Evolutionary conservation across 92 coral and sea anemone species (phyloP).

Genomic region (Porites rus): DNA sequence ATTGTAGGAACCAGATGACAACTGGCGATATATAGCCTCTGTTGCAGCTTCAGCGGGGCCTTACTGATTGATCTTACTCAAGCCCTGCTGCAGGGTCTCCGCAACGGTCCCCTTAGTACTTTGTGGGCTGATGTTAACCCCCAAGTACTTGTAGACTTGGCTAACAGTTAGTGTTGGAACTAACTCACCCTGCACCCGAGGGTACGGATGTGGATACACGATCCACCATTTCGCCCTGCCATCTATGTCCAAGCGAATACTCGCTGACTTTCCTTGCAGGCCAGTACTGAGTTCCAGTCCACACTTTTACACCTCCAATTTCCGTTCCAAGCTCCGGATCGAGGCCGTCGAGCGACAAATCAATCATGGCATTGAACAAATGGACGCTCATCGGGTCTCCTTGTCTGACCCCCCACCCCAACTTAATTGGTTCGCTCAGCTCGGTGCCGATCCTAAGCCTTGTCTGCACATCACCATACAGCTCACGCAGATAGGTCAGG

Average conservation of each 20-base stretch:
- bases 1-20: conserved; percentile 9
- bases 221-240: conserved; percentile 6
- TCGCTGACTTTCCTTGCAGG: neutral
- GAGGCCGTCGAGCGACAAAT: neutral
- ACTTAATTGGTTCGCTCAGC: neutral
- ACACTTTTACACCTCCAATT: neutral
- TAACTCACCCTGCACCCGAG: neutral
- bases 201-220: conserved; percentile 7
- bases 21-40: conserved; percentile 7
- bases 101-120: neutral
- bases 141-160: neutral
- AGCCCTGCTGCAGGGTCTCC: neutral
- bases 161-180: neutral
- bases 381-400: conserved; percentile 21
- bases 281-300: neutral
- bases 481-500: conserved; percentile 17
- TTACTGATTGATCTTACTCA: neutral
- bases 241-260: conserved; percentile 12
- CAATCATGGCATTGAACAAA: conserved; percentile 23
- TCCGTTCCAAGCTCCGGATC: neutral
- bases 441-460: neutral
- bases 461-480: neutral
- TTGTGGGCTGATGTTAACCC: neutral
- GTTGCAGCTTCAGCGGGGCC: conserved; percentile 61
- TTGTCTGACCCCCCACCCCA: conserved; percentile 5